Evolutionary conservation across 2,797 vertebrate species (phyloP).

Genomic region (Acropternis orthonyx): DNA sequence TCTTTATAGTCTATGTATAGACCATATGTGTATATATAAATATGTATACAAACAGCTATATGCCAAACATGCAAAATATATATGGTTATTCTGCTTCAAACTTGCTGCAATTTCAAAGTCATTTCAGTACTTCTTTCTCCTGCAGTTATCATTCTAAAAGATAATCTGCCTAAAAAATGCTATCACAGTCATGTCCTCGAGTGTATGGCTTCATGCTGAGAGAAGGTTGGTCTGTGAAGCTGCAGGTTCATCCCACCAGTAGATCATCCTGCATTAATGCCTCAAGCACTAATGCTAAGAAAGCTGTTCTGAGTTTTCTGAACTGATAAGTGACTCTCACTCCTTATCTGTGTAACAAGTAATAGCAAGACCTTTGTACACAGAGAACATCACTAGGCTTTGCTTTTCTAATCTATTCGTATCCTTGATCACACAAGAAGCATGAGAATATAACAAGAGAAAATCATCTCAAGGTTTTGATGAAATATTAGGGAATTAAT

Average conservation of each 20-base stretch:
- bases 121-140: neutral
- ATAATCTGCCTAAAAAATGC: neutral
- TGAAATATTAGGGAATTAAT: neutral
- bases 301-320: constrained; percentile 11
- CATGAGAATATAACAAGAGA: neutral
- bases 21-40: no score
- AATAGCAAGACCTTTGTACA: constrained; percentile 37
- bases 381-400: constrained; percentile 1
- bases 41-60: neutral
- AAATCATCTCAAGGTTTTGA: neutral
- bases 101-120: neutral
- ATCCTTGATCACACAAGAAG: constrained; percentile 15
- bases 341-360: neutral
- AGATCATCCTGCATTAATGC: constrained; percentile 38
- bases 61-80: neutral
- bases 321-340: constrained; percentile 17
- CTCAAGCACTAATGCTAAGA: constrained; percentile 13
- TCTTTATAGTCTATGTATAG: neutral
- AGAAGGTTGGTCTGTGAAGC: neutral
- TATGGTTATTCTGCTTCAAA: neutral
- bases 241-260: neutral
- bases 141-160: neutral
- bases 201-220: neutral
- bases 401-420: neutral
- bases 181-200: accelerated